A percentile compares a stretch with the other conserved stretches of the same genome.
phyloP scores from a whole-genome alignment of 30 jellyfish, hydroid and myxozoan species.

The Hydractinia echinata region DNA sequence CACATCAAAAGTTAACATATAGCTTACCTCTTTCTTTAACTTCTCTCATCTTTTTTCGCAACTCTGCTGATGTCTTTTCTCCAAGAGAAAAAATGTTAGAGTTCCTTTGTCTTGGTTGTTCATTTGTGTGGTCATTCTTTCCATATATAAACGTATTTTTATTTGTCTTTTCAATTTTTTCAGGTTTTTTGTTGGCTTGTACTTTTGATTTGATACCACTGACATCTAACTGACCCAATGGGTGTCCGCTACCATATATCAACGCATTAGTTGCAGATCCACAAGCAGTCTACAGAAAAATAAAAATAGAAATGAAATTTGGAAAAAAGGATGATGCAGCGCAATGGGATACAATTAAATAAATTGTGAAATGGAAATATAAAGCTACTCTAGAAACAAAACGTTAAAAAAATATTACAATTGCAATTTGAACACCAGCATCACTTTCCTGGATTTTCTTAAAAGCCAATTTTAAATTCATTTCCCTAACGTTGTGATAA shows the following conservation, averaged over 20 bases:
- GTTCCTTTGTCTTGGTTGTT: not conserved
- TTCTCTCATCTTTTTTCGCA: slow-evolving; percentile 55
- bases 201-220: not conserved
- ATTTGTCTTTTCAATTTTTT: not conserved
- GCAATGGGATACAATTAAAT: no score
- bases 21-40: slow-evolving; percentile 52
- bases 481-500: no score
- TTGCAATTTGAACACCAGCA: no score
- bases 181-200: not conserved
- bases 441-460: no score
- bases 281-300: slow-evolving; percentile 43
- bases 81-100: slow-evolving; percentile 2
- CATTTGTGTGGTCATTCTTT: not conserved
- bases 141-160: not conserved
- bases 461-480: no score
- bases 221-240: slow-evolving; percentile 24
- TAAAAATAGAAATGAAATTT: no score
- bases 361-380: no score
- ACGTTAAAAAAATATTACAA: no score
- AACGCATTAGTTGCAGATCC: slow-evolving; percentile 58
- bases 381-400: no score
- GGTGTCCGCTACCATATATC: slow-evolving; percentile 49
- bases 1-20: not conserved
- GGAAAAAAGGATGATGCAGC: no score
- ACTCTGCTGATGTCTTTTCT: slow-evolving; percentile 55